Evolutionary conservation across 2,113 vertebrate species (phyloP), one percentile per base, ranked within the genome.

Genomic region (Takifugu bimaculatus): DNA sequence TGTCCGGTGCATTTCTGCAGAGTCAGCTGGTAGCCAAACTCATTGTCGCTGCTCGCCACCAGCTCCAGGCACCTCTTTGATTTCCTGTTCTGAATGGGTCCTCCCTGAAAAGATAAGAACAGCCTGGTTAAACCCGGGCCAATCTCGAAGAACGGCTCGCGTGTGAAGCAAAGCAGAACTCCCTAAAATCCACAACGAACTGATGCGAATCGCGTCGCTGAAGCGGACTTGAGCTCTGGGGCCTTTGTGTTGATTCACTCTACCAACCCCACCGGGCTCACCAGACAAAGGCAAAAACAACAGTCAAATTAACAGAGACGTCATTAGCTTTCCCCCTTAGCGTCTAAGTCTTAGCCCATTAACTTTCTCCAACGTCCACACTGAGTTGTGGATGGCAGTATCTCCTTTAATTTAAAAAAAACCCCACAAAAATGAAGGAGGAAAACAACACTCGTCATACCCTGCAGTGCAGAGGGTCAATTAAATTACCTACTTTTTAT

Each of bases 21-120:
- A 64, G 93, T 89, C 63, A 98, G 92, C 28, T 96, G 94, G 88
- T 92, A 98, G 43, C 95, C 95, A 15, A 97, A 99, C 74, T 97
- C 95, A 48, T 87, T 92, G 63, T 96, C 94, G 1, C 70, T 93
- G 88, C 90, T 96, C 64, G 92, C 92, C 84, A 94, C 91, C n/a
- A 99, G 83, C 87, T 99, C 96, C 59, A 99, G 91, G 75, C 96
- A 99, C 82, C 95, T 90, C 88, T 94, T 98, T 80, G 96, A 98
- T 89, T 97, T 96, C 84, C 88, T 93, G 90, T 98, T 99, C 91
- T 98, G 96, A 89, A 98, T 95, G 78, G 94, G 86, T 71, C 96
- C 96, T 92, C 94, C 95, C 96, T 99, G 83, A 55, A 87, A 85
- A 86, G 66, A 77, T 10, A 57, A 72, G 68, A 74, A 55, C 54